Evolutionary conservation across 2,113 vertebrate species (phyloP), one percentile per base, ranked within the genome.

Genomic region (Pagrus major): DNA sequence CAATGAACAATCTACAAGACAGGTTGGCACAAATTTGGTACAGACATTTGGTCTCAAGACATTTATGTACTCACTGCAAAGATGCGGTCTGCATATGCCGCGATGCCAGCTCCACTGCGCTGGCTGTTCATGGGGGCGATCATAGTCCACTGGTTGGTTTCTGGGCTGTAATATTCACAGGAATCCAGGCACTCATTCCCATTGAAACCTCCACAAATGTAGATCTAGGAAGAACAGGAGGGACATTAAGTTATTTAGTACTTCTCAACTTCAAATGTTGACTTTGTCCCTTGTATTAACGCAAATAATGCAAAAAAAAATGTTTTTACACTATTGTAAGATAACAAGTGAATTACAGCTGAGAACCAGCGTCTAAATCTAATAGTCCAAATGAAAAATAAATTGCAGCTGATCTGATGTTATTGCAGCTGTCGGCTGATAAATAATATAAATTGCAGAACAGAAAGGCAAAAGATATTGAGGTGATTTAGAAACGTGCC

Each of bases 131-230:
- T 90, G 4, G 49, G 51, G 12, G 46, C 2, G 20, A 88, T 91
- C 54, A 47, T 1, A 3, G 86, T 88, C 90, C 90, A 93, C 47
- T 84, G 85, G 64, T 91, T 31, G 0, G 41, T 80, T n/a, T 79
- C 66, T 56, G 90, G 85, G 8, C 4, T 47, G 56, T 90, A 92
- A 70, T 2, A 82, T 44, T 91, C 90, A 16, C 79, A 76, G 3
- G 96, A 96, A 54, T 93, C 93, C 55, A 97, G 92, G 74, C 91
- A 95, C 3, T 95, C 93, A 0, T 76, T 92, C 0, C 96, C 96
- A 0, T 96, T 96, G 86, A 96, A 96, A 21, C 97, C 97, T 20
- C 97, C 97, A 18, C 97, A 97, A 55, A 98, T 95, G 51, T 97
- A 99, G 71, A 98, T 86, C 96, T 98, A 31, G 81, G 31, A 21